Percentiles rank a stretch among this genome's conserved stretches.
These are phyloP conservation scores for Idris sp. DNA, from an alignment of 1,140 invertebrate species.

Conservation along the genomic window DNA sequence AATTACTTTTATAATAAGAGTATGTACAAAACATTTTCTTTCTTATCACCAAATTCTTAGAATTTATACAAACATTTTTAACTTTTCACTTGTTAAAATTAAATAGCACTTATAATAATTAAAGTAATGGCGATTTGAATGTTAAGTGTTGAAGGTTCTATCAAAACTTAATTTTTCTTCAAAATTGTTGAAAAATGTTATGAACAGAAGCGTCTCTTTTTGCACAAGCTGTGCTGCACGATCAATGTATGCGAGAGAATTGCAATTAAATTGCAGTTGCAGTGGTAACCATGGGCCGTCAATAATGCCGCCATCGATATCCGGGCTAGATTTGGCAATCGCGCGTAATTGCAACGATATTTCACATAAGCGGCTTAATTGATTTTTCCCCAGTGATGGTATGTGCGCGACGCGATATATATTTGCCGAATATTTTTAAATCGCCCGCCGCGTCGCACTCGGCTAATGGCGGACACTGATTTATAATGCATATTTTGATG, in stretches of 20 bases:
- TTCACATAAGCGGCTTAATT: conserved; percentile 70
- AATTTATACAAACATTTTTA: too few relatives aligned
- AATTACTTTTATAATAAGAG: too few relatives aligned
- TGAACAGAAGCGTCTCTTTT: conserved; percentile 14
- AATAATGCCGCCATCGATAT: conserved; percentile 68
- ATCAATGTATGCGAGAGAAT: conserved; percentile 53
- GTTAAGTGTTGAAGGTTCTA: too few relatives aligned
- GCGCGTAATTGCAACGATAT: conserved; percentile 68
- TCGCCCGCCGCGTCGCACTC: conserved; percentile 53
- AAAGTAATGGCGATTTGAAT: too few relatives aligned
- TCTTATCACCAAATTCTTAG: too few relatives aligned
- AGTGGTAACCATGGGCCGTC: conserved; percentile 50
- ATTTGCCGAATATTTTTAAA: conserved; percentile 67
- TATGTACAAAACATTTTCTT: too few relatives aligned
- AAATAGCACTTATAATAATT: too few relatives aligned
- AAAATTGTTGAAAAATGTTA: too few relatives aligned
- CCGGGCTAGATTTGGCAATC: conserved; percentile 67
- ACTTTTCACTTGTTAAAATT: too few relatives aligned
- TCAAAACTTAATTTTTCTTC: conserved; percentile 56
- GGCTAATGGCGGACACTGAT: conserved; percentile 41
- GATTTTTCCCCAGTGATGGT: conserved; percentile 66
- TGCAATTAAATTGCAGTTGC: conserved; percentile 62
- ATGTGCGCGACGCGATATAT: conserved; percentile 53
- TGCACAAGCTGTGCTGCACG: conserved; percentile 18
- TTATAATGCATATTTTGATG: conserved; percentile 58